Base-by-base conservation (phyloP, 1,140 invertebrate species). In the Copidosoma floridanum region DNA sequence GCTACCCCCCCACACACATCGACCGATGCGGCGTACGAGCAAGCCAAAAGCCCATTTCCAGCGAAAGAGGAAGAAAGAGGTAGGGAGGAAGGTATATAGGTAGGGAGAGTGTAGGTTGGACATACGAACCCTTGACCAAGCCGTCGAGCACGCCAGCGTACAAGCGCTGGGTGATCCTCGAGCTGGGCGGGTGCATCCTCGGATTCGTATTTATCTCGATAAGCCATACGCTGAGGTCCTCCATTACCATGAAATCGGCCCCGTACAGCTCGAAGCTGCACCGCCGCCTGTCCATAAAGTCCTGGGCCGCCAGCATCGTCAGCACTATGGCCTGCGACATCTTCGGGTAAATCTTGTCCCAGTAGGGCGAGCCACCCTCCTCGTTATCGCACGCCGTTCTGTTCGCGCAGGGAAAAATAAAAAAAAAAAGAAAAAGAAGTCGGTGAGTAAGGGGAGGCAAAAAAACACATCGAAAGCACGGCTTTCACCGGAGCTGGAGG, bases 131-230 rank as follows among this genome's bases (percentile, higher is more conserved):
- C 89, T 94, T 95, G 43, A 96, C 85, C 10, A 93, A 85, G 78
- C 96, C 93, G 66, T 93, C 89, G 1, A 95, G 75, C 24, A 92
- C 90, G 67, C 85, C 83, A 3, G 88, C 84, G 72, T 94, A 96
- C 66, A 97, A 85, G 63, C 86, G 82, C 12, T 89, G 85, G 0
- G 93, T 97, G 8, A 96, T 86, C 57, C 85, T 85, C 0, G 93
- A 95, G 26, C 89, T 94, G 0, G 86, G 82, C 10, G 76, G 77
- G 61, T 90, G 85, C 78, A 95, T 87, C 67, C 92, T 91, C 0
- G 94, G 94, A 72, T 89, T 90, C 0, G 90, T 92, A 79, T 97
- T 97, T 61, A 97, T 95, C 81, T 97, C 94, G 65, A 97, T 93
- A 41, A 97, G 78, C 89, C 93, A 95, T 0, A 94, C 93, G 59